A percentile compares a stretch with the other conserved stretches of the same genome.
phyloP scores from a whole-genome alignment of 2,113 vertebrate species.

The Phyllostomus hastatus region DNA sequence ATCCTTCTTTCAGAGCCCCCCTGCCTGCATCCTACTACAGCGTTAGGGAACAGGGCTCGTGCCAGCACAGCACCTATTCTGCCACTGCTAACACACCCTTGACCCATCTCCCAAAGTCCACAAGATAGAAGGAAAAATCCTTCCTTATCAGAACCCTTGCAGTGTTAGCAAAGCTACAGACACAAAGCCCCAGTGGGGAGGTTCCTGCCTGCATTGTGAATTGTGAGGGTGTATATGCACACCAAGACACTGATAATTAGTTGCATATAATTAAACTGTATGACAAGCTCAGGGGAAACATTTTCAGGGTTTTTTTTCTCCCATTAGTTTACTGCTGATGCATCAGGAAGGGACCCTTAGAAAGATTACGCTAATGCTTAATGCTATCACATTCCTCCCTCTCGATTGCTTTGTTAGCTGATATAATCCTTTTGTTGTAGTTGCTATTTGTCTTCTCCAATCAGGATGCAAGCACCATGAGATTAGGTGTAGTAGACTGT shows the following conservation, averaged over 20 bases:
- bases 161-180: neutral
- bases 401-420: neutral
- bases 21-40: too few species aligned
- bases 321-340: neutral
- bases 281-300: neutral
- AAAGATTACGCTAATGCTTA: neutral
- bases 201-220: neutral
- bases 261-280: neutral
- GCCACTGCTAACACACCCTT: too few species aligned
- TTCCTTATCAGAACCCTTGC: neutral
- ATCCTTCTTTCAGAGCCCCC: too few species aligned
- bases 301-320: neutral
- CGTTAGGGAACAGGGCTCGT: fast-evolving
- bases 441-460: neutral
- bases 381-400: neutral
- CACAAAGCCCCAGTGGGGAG: neutral
- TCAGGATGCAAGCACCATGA: neutral
- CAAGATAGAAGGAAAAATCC: neutral
- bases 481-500: neutral
- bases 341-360: neutral
- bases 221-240: neutral
- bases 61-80: neutral
- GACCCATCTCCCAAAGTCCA: neutral
- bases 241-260: neutral
- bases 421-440: neutral